Evolutionary conservation across 53 echinoderm and acorn worm species (phyloP).

Genomic region (Holothuria scabra): DNA sequence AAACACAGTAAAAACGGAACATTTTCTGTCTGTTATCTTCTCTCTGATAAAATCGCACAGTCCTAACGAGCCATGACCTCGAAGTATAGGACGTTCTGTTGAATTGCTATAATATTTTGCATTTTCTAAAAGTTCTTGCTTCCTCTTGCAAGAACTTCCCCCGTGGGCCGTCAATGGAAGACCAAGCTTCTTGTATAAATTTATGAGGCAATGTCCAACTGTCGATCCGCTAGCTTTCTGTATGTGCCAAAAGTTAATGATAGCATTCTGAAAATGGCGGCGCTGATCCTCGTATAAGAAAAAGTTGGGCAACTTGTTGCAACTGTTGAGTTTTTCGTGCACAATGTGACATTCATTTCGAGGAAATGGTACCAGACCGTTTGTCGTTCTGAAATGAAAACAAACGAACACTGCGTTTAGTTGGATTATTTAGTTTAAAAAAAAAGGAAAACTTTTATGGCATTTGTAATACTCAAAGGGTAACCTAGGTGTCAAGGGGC

Average conservation of each 20-base stretch:
- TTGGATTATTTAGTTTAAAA: too few relatives aligned
- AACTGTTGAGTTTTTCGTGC: neutral
- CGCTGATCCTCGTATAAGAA: neutral
- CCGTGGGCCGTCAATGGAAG: slow-evolving; percentile 6
- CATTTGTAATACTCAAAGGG: too few relatives aligned
- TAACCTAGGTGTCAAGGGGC: too few relatives aligned
- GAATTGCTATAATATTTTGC: neutral
- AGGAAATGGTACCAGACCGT: too few relatives aligned
- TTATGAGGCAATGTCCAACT: neutral
- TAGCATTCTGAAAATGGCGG: neutral
- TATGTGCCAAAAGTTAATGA: slow-evolving; percentile 26
- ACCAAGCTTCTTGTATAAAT: neutral
- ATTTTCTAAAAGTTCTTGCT: neutral
- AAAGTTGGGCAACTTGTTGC: slow-evolving; percentile 28
- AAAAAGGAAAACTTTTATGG: too few relatives aligned
- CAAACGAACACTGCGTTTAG: too few relatives aligned
- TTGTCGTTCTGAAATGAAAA: too few relatives aligned
- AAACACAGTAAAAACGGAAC: neutral
- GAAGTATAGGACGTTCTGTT: neutral
- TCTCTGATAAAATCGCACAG: slow-evolving; percentile 23
- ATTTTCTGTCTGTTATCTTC: slow-evolving; percentile 2
- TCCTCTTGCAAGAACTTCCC: neutral
- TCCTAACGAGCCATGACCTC: slow-evolving; percentile 9
- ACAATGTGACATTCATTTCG: slow-evolving; percentile 12
- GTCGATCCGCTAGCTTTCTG: slow-evolving; percentile 14